Evolutionary conservation across 2,797 vertebrate genomes (phyloP).

Genomic region (Nannoperca australis): DNA sequence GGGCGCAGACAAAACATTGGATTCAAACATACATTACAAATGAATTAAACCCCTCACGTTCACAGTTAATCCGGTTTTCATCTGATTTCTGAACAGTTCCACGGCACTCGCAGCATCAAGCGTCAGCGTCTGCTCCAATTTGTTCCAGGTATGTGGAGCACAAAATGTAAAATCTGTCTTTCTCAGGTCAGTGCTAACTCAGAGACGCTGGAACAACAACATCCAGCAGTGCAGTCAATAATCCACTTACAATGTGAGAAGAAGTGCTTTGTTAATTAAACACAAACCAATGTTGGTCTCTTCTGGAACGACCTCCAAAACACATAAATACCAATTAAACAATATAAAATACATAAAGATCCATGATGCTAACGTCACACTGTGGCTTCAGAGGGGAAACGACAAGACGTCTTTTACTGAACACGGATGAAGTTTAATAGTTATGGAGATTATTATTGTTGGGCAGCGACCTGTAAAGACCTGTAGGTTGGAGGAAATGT

Average conservation of each 20-base stretch:
- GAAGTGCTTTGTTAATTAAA: neutral
- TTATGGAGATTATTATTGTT: neutral
- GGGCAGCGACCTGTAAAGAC: no score
- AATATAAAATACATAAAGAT: neutral
- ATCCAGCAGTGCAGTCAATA: slow-evolving; percentile 17
- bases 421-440: neutral
- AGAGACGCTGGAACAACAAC: slow-evolving; percentile 39
- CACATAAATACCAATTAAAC: neutral
- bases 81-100: slow-evolving; percentile 33
- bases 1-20: neutral
- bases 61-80: slow-evolving; percentile 35
- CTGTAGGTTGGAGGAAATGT: no score
- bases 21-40: slow-evolving; percentile 23
- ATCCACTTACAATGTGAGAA: slow-evolving; percentile 5
- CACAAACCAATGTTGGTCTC: neutral
- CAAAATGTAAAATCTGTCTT: slow-evolving; percentile 68
- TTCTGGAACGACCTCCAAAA: neutral
- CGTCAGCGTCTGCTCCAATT: slow-evolving; percentile 52
- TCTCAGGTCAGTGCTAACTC: slow-evolving; percentile 53
- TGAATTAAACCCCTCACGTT: slow-evolving; percentile 36
- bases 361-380: neutral
- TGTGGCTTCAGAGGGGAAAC: neutral
- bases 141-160: slow-evolving; percentile 72
- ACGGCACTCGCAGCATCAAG: slow-evolving; percentile 13
- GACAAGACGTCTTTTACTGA: neutral